Percentiles rank a stretch among this genome's conserved stretches.
phyloP scores from a whole-genome alignment of 2,113 vertebrate species.

The Capreolus pygargus region DNA sequence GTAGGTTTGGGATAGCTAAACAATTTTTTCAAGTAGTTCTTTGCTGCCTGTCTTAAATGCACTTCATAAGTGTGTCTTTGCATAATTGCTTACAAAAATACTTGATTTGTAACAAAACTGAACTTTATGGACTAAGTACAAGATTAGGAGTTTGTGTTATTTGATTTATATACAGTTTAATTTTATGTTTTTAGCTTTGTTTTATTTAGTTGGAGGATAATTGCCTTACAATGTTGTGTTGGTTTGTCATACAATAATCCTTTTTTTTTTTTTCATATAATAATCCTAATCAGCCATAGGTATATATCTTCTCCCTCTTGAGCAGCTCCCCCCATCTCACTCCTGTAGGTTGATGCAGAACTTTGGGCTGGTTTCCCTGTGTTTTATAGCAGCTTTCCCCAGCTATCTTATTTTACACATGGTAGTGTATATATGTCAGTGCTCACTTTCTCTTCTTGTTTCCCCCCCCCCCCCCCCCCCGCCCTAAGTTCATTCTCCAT shows the following conservation, averaged over 20 bases:
- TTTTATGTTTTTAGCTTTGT: not conserved
- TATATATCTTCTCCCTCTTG: not conserved
- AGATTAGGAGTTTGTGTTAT: not conserved
- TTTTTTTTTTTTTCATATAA: not conserved
- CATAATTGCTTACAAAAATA: not conserved
- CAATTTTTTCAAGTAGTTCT: not conserved
- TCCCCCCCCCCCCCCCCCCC: not conserved
- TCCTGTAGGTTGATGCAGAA: not conserved
- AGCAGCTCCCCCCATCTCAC: not conserved
- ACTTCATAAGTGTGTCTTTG: not conserved
- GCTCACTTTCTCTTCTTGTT: not conserved
- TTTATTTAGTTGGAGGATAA: not conserved
- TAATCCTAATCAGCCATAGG: not conserved
- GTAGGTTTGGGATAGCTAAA: not conserved
- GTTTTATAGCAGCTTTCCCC: not conserved
- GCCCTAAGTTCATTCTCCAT: not conserved
- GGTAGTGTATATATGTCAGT: not conserved
- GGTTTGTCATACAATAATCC: not conserved
- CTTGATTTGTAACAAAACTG: conserved; percentile 14
- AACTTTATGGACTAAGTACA: not conserved
- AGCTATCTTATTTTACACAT: not conserved
- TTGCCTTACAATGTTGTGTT: not conserved
- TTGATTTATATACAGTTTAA: not conserved
- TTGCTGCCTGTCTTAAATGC: not conserved
- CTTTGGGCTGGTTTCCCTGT: not conserved